Conservation (phyloP, 2,797 vertebrate species). For the Toxotes lorentzi region DNA sequence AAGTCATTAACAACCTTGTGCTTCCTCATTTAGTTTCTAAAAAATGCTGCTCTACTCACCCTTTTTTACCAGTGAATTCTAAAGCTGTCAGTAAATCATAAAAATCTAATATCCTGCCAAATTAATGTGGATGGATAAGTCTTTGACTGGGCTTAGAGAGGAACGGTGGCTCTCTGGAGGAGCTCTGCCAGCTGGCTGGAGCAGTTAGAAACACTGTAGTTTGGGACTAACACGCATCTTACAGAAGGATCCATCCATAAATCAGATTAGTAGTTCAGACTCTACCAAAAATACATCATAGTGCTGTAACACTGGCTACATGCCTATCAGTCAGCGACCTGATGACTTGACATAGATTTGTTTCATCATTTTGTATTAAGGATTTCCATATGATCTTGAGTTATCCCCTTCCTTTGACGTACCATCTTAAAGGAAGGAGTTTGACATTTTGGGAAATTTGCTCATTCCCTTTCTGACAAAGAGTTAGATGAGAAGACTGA, state of each 20-base stretch:
- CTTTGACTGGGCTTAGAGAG: slow-evolving; percentile 36
- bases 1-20: neutral
- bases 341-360: slow-evolving; percentile 11
- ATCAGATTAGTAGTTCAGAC: slow-evolving; percentile 56
- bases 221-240: slow-evolving; percentile 39
- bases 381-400: slow-evolving; percentile 13
- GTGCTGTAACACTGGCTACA: slow-evolving; percentile 13
- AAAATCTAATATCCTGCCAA: slow-evolving; percentile 40
- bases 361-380: slow-evolving; percentile 21
- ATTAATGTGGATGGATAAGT: slow-evolving; percentile 45
- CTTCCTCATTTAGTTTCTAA: slow-evolving; percentile 18
- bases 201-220: slow-evolving; percentile 41
- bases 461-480: neutral
- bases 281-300: slow-evolving; percentile 24
- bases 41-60: neutral
- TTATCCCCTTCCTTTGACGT: neutral
- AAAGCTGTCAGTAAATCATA: slow-evolving; percentile 48
- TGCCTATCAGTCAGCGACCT: slow-evolving; percentile 12
- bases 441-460: neutral
- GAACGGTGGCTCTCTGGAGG: slow-evolving; percentile 15
- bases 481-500: neutral
- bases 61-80: slow-evolving; percentile 10
- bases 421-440: neutral
- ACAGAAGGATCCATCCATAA: slow-evolving; percentile 50
- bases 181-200: slow-evolving; percentile 58